Evolutionary conservation across 1,140 invertebrate genomes (phyloP).

Genomic region (Macrosteles quadrilineatus): DNA sequence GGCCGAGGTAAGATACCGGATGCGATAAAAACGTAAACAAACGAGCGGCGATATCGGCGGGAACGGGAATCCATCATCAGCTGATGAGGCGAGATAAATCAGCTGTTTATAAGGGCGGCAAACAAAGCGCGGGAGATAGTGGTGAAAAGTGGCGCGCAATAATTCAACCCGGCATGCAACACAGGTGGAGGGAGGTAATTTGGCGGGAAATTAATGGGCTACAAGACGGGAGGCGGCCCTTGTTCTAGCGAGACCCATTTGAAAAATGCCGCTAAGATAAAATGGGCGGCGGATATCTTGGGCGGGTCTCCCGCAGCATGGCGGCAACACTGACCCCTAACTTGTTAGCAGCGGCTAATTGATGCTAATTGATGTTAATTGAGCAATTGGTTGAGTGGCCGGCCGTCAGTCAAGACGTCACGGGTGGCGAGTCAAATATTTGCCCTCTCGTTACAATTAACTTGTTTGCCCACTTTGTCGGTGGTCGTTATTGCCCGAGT

Average conservation of each 20-base stretch:
- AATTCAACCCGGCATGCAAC: slow-evolving; percentile 2
- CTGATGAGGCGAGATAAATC: slow-evolving; percentile 13
- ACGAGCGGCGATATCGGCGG: slow-evolving; percentile 6
- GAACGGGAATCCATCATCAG: slow-evolving; percentile 5
- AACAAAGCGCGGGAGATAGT: slow-evolving; percentile 15
- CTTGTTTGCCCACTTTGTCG: no score
- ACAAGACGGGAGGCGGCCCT: slow-evolving; percentile 18
- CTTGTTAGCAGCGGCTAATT: neutral
- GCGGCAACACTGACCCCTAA: neutral
- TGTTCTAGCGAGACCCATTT: slow-evolving; percentile 8
- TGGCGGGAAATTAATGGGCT: slow-evolving; percentile 23
- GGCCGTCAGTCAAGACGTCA: neutral
- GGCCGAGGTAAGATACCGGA: neutral
- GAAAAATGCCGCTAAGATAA: slow-evolving; percentile 14
- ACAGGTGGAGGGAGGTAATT: slow-evolving; percentile 5
- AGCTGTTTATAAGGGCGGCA: neutral
- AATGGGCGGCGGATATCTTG: neutral
- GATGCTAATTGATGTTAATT: no score
- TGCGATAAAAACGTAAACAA: slow-evolving; percentile 23
- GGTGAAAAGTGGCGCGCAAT: slow-evolving; percentile 18
- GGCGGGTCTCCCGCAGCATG: slow-evolving; percentile 1
- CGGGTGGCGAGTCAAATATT: neutral
- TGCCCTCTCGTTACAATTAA: no score
- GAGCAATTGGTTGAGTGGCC: no score
- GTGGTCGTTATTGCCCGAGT: no score